Percentiles rank a stretch among this genome's conserved stretches.
Evolutionary conservation across 2,113 vertebrate species (phyloP).

Genomic region (Genyomyrus donnyi): DNA sequence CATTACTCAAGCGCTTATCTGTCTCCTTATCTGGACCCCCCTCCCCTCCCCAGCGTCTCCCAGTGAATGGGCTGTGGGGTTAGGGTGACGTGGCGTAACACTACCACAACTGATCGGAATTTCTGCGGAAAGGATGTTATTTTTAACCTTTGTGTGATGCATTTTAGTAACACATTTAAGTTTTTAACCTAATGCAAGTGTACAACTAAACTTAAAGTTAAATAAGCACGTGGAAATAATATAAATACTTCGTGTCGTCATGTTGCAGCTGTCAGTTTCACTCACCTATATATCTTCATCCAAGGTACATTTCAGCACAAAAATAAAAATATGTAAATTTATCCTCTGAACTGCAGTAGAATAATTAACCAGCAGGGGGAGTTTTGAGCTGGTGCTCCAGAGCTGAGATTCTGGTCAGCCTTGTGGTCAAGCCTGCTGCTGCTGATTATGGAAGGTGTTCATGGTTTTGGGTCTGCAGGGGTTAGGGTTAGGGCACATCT

Average conservation of each 20-base stretch:
- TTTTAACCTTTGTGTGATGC: background rate
- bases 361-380: background rate
- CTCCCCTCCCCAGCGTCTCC: background rate
- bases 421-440: background rate
- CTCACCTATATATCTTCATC: background rate
- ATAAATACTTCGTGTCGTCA: background rate
- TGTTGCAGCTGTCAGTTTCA: background rate
- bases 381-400: background rate
- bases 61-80: background rate
- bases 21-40: slow-evolving; percentile 5
- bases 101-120: background rate
- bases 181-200: background rate
- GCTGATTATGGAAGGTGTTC: background rate
- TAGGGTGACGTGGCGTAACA: background rate
- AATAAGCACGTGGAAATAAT: background rate
- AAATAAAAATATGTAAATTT: background rate
- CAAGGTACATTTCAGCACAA: background rate
- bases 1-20: slow-evolving; percentile 9
- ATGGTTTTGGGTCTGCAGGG: slow-evolving; percentile 35
- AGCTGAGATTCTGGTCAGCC: background rate
- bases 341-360: background rate
- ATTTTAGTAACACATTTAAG: background rate
- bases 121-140: background rate
- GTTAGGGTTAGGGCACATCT: slow-evolving; percentile 28
- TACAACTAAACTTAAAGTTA: background rate